Conservation (phyloP, 2,113 vertebrate species). For the Thamnaconus septentrionalis region DNA sequence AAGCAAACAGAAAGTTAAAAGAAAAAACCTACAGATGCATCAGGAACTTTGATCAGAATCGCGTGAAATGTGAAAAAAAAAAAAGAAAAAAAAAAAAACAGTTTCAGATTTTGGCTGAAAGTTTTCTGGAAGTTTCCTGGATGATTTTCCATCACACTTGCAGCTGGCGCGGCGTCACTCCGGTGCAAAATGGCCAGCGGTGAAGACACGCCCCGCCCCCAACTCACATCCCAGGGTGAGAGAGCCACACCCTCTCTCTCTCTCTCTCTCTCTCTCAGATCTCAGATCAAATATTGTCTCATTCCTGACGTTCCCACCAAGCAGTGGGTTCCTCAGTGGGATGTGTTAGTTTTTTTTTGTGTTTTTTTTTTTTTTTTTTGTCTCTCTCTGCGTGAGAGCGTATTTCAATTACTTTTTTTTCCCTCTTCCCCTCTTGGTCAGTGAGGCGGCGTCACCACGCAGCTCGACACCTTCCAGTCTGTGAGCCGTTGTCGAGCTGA, state of each 20-base stretch:
- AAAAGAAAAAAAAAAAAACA: too few species aligned
- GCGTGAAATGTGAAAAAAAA: too few species aligned
- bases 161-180: slow-evolving; percentile 40
- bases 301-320: slow-evolving; percentile 21
- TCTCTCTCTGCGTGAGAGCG: background rate
- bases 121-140: too few species aligned
- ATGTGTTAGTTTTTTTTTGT: slow-evolving; percentile 24
- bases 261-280: background rate
- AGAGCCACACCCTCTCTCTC: slow-evolving; percentile 5
- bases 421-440: slow-evolving; percentile 3
- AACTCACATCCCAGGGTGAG: slow-evolving; percentile 42
- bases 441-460: slow-evolving; percentile 10
- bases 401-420: slow-evolving; percentile 13
- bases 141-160: too few species aligned
- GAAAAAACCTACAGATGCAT: too few species aligned
- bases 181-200: slow-evolving; percentile 61
- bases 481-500: slow-evolving; percentile 23
- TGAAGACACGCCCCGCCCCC: slow-evolving; percentile 54
- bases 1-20: too few species aligned
- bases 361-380: slow-evolving; percentile 21
- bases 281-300: slow-evolving; percentile 43
- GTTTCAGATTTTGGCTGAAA: too few species aligned
- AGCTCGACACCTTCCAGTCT: slow-evolving; percentile 29
- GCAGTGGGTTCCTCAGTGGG: slow-evolving; percentile 27
- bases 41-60: too few species aligned